Conservation (phyloP, 2,797 vertebrate genomes). For the Melanotaenia nigrans region DNA sequence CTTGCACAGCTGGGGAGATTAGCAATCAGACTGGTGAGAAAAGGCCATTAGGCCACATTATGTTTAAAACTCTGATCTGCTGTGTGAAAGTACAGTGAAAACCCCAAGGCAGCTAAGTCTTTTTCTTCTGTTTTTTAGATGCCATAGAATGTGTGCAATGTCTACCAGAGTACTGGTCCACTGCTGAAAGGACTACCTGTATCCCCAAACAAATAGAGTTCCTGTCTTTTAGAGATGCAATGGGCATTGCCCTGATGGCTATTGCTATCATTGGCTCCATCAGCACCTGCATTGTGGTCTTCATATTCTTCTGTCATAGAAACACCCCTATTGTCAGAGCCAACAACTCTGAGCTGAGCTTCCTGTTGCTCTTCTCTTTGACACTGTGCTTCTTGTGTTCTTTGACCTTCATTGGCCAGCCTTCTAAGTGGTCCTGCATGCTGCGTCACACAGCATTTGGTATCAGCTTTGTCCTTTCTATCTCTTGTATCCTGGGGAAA, state of each 20-base stretch:
- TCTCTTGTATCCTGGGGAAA: slow-evolving; percentile 85
- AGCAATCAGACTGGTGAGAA: slow-evolving; percentile 86
- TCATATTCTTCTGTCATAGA: slow-evolving; percentile 76
- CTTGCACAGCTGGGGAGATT: slow-evolving; percentile 85
- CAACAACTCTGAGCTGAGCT: slow-evolving; percentile 86
- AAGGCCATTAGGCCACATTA: slow-evolving; percentile 9
- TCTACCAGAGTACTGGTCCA: slow-evolving; percentile 85
- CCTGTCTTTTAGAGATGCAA: slow-evolving; percentile 81
- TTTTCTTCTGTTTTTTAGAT: slow-evolving; percentile 67
- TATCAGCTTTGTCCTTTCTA: slow-evolving; percentile 83
- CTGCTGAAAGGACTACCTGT: slow-evolving; percentile 74
- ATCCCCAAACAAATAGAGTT: slow-evolving; percentile 83
- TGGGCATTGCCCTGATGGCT: slow-evolving; percentile 77
- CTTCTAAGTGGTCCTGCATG: slow-evolving; percentile 85
- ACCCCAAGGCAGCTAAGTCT: slow-evolving; percentile 5
- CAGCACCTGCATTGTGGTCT: slow-evolving; percentile 71
- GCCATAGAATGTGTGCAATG: slow-evolving; percentile 83
- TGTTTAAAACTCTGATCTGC: slow-evolving; percentile 10
- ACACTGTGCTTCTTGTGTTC: slow-evolving; percentile 85
- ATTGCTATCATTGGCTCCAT: slow-evolving; percentile 81
- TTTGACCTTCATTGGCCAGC: slow-evolving; percentile 82
- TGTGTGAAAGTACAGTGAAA: neutral
- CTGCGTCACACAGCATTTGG: slow-evolving; percentile 84
- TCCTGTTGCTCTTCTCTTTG: slow-evolving; percentile 84
- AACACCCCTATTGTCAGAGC: slow-evolving; percentile 80